These are phyloP conservation scores for Netelia melanura DNA, from an alignment of 2,888 invertebrate species.

Conservation along the genomic window DNA sequence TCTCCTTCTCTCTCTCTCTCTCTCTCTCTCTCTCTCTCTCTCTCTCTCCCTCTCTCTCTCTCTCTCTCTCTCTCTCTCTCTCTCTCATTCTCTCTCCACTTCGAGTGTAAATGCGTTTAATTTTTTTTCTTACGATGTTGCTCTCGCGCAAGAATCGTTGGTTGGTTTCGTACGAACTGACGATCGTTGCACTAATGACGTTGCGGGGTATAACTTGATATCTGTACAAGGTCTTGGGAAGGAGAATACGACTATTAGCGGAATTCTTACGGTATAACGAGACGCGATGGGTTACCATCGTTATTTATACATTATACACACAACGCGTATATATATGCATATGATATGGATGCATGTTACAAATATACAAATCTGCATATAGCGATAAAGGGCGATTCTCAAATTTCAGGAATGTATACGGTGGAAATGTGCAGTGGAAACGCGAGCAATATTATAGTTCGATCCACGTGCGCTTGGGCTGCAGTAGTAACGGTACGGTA, in stretches of 20 bases:
- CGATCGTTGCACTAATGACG: too few species aligned
- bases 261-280: background rate
- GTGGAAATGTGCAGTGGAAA: conserved; percentile 41
- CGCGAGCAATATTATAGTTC: conserved; percentile 24
- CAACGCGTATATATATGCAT: background rate
- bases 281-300: background rate
- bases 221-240: background rate
- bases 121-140: background rate
- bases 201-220: too few species aligned
- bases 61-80: too few species aligned
- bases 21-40: too few species aligned
- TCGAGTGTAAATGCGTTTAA: too few species aligned
- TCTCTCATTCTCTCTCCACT: too few species aligned
- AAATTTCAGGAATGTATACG: background rate
- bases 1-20: background rate
- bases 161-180: background rate
- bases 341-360: too few species aligned
- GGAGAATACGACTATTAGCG: background rate
- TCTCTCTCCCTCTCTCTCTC: too few species aligned
- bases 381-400: background rate
- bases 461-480: conserved; percentile 19
- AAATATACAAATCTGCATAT: background rate
- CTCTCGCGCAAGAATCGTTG: background rate
- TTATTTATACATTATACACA: background rate
- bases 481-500: conserved; percentile 55